Evolutionary conservation across 2,797 vertebrate genomes (phyloP), one percentile per base, ranked within the genome.

Genomic region (Poecilia gillii): DNA sequence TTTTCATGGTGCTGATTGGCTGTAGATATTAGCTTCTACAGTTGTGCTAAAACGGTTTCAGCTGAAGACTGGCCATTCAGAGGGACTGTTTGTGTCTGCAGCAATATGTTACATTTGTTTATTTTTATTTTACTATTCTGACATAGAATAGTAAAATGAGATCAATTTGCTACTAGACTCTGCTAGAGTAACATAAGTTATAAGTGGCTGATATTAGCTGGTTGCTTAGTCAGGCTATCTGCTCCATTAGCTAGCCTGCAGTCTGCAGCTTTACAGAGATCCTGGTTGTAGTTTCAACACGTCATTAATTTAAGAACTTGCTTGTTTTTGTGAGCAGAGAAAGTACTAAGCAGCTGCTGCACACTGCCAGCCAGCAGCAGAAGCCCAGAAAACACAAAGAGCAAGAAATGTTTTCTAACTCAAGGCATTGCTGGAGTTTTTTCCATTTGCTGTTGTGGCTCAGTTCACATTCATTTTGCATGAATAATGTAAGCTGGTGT

Each of bases 401-500:
- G 57, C n/a, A 59, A 59, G 13, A 55, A n/a, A 12, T 2, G 23
- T 55, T 55, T 55, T 64, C 64, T 39, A 70, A 41, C 39, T 41
- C 23, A 41, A 43, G 18, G 23, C 16, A 23, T 16, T 20, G 9
- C 16, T 20, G 8, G 8, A 73, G 87, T 90, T 46, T 16, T 80
- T 53, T 59, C 25, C 45, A 2, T 75, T 73, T 9, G 14, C 79
- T 75, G 78, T 71, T 83, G 81, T 79, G 59, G 41, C 68, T 78
- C 33, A 4, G 16, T 76, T 84, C 72, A 53, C 43, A 74, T 81
- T 59, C 9, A 9, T 74, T 84, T 85, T 72, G 55, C 86, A 91
- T 91, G 87, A 91, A 91, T 92, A 91, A 71, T 90, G 81, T 81
- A 79, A 82, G 74, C 66, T 70, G 55, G n/a, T 74, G 51, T 75